Conservation (phyloP, 2,888 invertebrate species). For the Bombyx huttoni region DNA sequence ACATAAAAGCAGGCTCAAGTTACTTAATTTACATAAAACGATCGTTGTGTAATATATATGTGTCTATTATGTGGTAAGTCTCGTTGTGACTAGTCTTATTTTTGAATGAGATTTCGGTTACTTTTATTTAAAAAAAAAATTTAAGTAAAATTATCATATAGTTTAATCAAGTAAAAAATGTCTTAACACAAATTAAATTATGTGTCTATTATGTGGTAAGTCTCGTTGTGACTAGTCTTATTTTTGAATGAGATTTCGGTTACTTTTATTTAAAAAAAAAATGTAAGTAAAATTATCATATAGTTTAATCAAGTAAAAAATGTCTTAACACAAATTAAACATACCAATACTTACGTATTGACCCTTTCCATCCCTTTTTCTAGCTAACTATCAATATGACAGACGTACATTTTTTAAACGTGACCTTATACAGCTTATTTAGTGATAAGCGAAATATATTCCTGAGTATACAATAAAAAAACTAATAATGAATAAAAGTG, state of each 20-base stretch:
- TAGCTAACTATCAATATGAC: too few relatives aligned
- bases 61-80: not conserved
- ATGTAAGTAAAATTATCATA: not conserved
- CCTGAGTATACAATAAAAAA: too few relatives aligned
- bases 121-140: not conserved
- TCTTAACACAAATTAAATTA: too few relatives aligned
- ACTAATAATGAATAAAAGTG: too few relatives aligned
- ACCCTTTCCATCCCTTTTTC: too few relatives aligned
- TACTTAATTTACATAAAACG: not conserved
- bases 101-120: not conserved
- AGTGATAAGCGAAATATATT: too few relatives aligned
- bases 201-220: not conserved
- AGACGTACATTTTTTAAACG: too few relatives aligned
- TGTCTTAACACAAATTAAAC: too few relatives aligned
- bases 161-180: too few relatives aligned
- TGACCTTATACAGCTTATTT: too few relatives aligned
- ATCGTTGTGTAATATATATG: not conserved
- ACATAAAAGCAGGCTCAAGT: not conserved
- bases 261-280: not conserved
- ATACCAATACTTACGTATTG: too few relatives aligned
- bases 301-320: too few relatives aligned
- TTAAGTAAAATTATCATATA: not conserved
- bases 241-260: not conserved
- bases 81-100: not conserved
- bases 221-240: not conserved